Percentiles rank a stretch among this genome's conserved stretches.
Evolutionary conservation across 2,113 vertebrate genomes (phyloP).

Genomic region (Pangasianodon hypophthalmus): DNA sequence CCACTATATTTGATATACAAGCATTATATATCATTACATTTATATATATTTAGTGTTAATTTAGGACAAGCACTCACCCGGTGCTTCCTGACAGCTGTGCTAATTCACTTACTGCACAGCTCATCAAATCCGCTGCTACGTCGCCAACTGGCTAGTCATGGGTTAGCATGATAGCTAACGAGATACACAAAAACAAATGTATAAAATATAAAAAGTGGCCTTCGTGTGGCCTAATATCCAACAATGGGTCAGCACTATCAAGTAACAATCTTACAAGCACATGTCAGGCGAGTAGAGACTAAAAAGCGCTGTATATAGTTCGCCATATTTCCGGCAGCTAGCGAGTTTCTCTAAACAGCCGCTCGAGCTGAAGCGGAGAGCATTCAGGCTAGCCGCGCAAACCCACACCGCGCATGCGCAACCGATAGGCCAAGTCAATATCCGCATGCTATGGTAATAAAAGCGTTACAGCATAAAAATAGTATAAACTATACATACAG

Average conservation of each 20-base stretch:
- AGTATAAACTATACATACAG: background rate
- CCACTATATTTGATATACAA: background rate
- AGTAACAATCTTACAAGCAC: background rate
- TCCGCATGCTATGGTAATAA: no score
- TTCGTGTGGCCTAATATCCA: background rate
- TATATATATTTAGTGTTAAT: background rate
- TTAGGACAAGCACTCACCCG: background rate
- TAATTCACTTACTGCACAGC: background rate
- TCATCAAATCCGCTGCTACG: background rate
- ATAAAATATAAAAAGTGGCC: background rate
- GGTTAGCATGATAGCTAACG: background rate
- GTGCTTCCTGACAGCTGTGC: background rate
- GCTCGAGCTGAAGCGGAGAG: background rate
- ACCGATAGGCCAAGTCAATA: no score
- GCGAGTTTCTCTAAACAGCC: background rate
- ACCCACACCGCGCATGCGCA: conserved; percentile 15
- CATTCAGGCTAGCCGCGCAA: background rate
- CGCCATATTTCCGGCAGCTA: background rate
- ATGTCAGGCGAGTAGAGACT: background rate
- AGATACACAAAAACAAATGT: background rate
- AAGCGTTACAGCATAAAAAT: background rate
- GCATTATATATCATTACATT: background rate
- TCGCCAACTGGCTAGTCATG: background rate
- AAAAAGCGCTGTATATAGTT: background rate
- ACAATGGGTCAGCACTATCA: background rate